phyloP scores from a whole-genome alignment of 2,113 vertebrate genomes.

The Poecile atricapillus region DNA sequence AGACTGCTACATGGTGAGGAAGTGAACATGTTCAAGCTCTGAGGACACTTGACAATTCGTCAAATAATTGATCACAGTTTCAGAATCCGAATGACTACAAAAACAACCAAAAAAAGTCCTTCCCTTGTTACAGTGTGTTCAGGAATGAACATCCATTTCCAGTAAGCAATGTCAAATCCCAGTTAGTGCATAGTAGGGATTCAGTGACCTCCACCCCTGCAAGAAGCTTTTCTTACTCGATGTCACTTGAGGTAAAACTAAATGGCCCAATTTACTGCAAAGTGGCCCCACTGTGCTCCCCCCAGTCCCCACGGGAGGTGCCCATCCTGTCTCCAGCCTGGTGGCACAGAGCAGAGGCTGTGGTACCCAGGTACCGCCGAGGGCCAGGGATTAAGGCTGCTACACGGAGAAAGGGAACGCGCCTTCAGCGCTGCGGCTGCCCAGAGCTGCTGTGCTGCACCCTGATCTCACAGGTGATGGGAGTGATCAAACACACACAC shows the following conservation, averaged over 20 bases:
- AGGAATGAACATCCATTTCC: constrained; percentile 48
- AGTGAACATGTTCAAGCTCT: constrained; percentile 58
- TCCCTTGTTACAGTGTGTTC: constrained; percentile 68
- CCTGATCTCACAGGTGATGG: background rate
- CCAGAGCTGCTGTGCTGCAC: background rate
- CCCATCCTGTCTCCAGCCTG: background rate
- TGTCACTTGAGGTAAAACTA: constrained; percentile 75
- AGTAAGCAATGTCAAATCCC: constrained; percentile 64
- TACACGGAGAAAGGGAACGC: background rate
- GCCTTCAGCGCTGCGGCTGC: background rate
- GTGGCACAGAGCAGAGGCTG: constrained; percentile 9
- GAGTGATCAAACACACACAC: background rate
- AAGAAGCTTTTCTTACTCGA: constrained; percentile 43
- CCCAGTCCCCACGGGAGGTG: background rate
- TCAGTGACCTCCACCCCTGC: constrained; percentile 61
- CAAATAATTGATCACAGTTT: constrained; percentile 77
- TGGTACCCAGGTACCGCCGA: background rate
- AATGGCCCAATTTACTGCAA: constrained; percentile 34
- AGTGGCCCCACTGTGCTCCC: constrained; percentile 17
- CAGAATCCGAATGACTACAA: constrained; percentile 62
- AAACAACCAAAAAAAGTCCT: constrained; percentile 52
- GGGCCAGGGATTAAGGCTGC: constrained; percentile 45
- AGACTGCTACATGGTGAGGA: constrained; percentile 39
- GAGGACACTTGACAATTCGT: constrained; percentile 61
- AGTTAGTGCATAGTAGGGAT: constrained; percentile 73